Percentiles rank a stretch among this genome's conserved stretches.
Evolutionary conservation across 2,113 vertebrate genomes (phyloP).

Genomic region (Thinocorus orbignyianus): DNA sequence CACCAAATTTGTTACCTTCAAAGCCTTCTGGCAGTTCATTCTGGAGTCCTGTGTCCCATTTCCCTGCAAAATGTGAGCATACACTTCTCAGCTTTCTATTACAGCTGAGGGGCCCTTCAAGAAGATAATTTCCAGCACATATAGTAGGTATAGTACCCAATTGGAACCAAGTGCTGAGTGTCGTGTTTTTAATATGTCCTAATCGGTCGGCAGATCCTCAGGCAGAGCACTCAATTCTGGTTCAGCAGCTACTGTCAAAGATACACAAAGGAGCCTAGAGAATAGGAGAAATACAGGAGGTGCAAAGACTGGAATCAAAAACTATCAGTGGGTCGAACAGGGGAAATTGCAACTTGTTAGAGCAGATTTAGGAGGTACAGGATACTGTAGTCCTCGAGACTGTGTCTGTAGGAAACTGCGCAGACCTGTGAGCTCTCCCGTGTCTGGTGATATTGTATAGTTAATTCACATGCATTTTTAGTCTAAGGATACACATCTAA

Average conservation of each 20-base stretch:
- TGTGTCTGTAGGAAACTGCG: not conserved
- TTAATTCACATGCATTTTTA: not conserved
- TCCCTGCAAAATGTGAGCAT: not conserved
- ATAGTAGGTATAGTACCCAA: not conserved
- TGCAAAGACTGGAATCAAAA: not conserved
- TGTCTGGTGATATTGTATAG: not conserved
- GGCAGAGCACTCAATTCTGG: not conserved
- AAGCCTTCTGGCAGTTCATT: not conserved
- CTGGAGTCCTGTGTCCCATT: not conserved
- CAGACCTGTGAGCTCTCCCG: rapidly evolving
- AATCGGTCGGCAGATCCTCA: not conserved
- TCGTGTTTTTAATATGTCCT: not conserved
- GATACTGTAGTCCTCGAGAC: not conserved
- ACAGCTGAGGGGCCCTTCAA: not conserved
- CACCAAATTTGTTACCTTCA: not conserved
- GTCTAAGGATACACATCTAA: not conserved
- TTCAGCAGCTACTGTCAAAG: not conserved
- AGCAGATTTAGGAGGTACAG: not conserved
- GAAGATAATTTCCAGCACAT: not conserved
- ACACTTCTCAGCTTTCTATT: not conserved
- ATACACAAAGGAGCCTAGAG: not conserved
- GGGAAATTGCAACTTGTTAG: not conserved
- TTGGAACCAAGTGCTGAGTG: not conserved
- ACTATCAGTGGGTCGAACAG: not conserved
- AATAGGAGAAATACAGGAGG: not conserved